Base-by-base conservation (phyloP, 2,888 invertebrate genomes). In the Scaptodrosophila latifasciaeformis region DNA sequence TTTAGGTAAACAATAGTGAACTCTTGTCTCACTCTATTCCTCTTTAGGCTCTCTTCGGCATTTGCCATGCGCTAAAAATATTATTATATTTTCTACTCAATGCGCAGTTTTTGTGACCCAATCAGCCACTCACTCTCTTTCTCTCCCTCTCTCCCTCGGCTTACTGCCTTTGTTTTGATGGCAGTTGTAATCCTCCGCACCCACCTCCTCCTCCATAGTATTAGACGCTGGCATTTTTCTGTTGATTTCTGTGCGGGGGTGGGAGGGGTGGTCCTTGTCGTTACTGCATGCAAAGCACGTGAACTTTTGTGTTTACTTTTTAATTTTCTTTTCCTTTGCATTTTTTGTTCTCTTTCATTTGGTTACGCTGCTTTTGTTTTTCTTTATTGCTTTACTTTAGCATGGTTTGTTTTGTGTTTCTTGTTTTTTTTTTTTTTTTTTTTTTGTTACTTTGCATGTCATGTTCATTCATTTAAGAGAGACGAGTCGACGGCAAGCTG, bases 241-340 rank as follows among this genome's bases (percentile, higher is more conserved):
- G 37, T 45, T 21, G 42, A 13, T 49, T 34, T 47, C 34, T 29
- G 49, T 27, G 17, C 29, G 9, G 31, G n/a, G n/a, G n/a, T 24
- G 24, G 24, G 24, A 7, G 24, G 4, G 7, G 24, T 24, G 24
- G 24, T 37, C 46, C 21, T 42, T 45, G 53, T 50, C n/a, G n/a
- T n/a, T 64, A 55, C 37, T 48, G 54, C 65, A 65, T 67, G 66
- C 72, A 34, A 42, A 74, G 67, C 74, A 74, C 74, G 74, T 74
- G 74, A 79, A 72, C 67, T 79, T 76, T 76, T 79, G 72, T 76
- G 74, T 72, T 72, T 72, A 72, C 72, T 72, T 72, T 72, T 72
- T 72, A 68, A 72, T 72, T 72, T 76, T 68, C 71, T 62, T 60
- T 59, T 48, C 59, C 55, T 56, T 59, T 39, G 55, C 15, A 13